Conservation (phyloP, 2,797 vertebrate genomes). For the Coreius guichenoti region DNA sequence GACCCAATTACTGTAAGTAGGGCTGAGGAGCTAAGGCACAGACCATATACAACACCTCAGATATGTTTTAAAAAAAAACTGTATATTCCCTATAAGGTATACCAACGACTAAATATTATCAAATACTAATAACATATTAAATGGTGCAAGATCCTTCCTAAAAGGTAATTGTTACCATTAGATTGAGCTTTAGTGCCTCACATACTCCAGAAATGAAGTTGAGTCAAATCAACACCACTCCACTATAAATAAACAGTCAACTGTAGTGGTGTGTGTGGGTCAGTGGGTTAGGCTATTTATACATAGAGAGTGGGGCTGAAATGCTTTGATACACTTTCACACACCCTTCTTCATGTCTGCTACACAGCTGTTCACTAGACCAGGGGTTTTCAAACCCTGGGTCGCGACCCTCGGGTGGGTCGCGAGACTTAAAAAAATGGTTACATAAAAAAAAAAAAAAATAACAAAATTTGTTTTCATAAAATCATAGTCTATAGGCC, state of each 20-base stretch:
- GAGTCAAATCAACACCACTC: conserved; percentile 31
- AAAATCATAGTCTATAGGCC: too few relatives aligned
- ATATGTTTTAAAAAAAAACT: neutral
- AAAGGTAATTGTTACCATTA: conserved; percentile 19
- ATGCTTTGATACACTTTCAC: conserved; percentile 19
- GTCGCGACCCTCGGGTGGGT: too few relatives aligned
- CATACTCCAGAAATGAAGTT: conserved; percentile 15
- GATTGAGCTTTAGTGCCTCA: neutral
- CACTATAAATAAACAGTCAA: conserved; percentile 36
- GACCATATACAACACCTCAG: conserved; percentile 4
- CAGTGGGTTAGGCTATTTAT: conserved; percentile 37
- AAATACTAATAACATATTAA: conserved; percentile 6
- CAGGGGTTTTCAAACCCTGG: too few relatives aligned
- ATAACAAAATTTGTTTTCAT: too few relatives aligned
- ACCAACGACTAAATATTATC: conserved; percentile 6
- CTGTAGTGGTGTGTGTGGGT: conserved; percentile 41
- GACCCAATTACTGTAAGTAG: neutral
- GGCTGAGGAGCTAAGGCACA: neutral
- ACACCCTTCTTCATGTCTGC: conserved; percentile 25
- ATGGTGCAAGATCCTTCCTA: neutral
- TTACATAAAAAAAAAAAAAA: too few relatives aligned
- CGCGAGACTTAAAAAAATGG: too few relatives aligned
- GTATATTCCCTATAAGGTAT: neutral
- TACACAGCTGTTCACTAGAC: conserved; percentile 43
- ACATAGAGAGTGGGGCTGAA: conserved; percentile 32